These are phyloP conservation scores for Linurgus olivaceus DNA, from an alignment of 2,797 vertebrate species.

Conservation along the genomic window DNA sequence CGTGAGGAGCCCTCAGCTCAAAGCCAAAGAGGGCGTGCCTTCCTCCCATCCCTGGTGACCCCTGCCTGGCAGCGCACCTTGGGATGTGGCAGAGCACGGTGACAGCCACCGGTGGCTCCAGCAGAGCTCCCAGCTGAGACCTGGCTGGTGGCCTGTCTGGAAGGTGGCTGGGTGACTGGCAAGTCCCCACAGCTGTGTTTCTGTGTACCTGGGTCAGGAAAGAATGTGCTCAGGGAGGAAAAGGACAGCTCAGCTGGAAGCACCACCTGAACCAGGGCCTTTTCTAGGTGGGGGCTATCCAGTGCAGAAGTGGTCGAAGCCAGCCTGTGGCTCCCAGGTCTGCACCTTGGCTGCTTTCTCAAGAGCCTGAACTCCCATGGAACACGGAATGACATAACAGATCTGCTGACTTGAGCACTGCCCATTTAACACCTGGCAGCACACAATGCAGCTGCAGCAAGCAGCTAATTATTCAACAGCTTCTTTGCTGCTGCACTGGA, in stretches of 20 bases:
- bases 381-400: neutral
- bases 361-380: rapidly evolving
- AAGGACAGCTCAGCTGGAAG: neutral
- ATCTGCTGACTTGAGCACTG: neutral
- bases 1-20: neutral
- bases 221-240: neutral
- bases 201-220: neutral
- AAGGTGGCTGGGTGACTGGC: rapidly evolving
- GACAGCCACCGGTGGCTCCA: neutral
- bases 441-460: neutral
- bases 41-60: neutral
- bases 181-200: neutral
- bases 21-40: neutral
- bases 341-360: neutral
- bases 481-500: neutral
- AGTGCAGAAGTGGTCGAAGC: neutral
- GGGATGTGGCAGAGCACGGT: rapidly evolving
- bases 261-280: rapidly evolving
- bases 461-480: neutral
- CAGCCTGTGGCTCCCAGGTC: neutral
- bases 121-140: neutral
- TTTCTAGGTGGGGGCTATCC: neutral
- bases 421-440: neutral
- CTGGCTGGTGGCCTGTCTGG: rapidly evolving
- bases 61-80: neutral